Evolutionary conservation across 2,797 vertebrate species (phyloP), one percentile per base, ranked within the genome.

Genomic region (Chloroceryle inda): DNA sequence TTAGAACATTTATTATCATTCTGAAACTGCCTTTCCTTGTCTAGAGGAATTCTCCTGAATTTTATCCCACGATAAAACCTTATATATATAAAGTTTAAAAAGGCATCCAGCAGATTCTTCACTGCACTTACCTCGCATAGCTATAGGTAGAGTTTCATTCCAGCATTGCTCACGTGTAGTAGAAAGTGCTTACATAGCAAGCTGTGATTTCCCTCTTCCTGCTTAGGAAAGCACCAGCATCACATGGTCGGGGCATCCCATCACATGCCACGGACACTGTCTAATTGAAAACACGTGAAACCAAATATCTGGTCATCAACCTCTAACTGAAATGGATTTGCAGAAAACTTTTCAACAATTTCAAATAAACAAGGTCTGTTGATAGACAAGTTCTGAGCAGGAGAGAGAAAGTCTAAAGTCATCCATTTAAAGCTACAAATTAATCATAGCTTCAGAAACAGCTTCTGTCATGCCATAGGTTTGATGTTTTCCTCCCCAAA

Each of bases 361-460:
- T 90, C 67, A 94, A 79, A 91, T 82, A 85, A 93, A 89, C 52
- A 10, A 73, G 80, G 10, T 23, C 6, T 80, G 52, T 56, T 91
- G 86, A 87, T 53, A 89, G 56, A 53, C 56, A 64, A 71, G 67
- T 71, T 89, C n/a, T 63, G 83, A 89, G 71, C 66, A 73, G 77
- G 27, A 69, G n/a, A 68, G 40, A 72, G 20, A 81, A 85, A 66
- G 47, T 40, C 74, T 50, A 79, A 73, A 67, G 73, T 73, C n/a
- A 94, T 85, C 23, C 49, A 56, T 82, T 88, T 93, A 71, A 90
- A 76, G 33, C 67, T 74, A 29, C 67, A 61, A 87, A 87, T 92
- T 94, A 92, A 93, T 91, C 67, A 85, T 13, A 89, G 26, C 38
- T 95, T 96, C 86, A 96, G 77, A 92, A 93, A 85, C 0, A 1